Conservation (phyloP, 2,888 invertebrate genomes). For the Lasioglossum morio region DNA sequence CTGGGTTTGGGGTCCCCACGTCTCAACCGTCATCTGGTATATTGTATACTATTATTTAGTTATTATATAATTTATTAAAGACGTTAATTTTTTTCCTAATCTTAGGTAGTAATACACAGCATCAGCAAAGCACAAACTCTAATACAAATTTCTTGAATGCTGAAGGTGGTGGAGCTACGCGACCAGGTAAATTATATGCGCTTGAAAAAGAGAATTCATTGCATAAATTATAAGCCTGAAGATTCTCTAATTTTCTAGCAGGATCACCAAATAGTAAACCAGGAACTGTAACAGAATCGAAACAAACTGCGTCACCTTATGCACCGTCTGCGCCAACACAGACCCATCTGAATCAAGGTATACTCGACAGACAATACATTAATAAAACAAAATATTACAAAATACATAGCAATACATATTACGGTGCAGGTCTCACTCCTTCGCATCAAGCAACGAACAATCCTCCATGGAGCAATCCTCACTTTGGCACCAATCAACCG, state of each 20-base stretch:
- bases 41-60: neutral
- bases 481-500: slow-evolving; percentile 3
- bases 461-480: slow-evolving; percentile 9
- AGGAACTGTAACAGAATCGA: slow-evolving; percentile 40
- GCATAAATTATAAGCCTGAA: neutral
- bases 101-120: slow-evolving; percentile 30
- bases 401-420: neutral
- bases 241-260: neutral
- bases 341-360: slow-evolving; percentile 45
- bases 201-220: neutral
- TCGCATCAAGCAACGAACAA: neutral
- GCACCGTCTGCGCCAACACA: slow-evolving; percentile 42
- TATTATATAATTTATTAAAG: neutral
- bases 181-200: slow-evolving; percentile 59
- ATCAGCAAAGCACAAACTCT: slow-evolving; percentile 47
- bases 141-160: slow-evolving; percentile 57
- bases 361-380: neutral
- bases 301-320: slow-evolving; percentile 32
- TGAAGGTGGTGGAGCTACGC: slow-evolving; percentile 67
- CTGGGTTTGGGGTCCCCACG: neutral
- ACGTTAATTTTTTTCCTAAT: slow-evolving; percentile 23
- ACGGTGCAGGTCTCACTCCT: too few species aligned
- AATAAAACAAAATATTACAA: neutral
- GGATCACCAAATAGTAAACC: neutral
- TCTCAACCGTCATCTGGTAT: slow-evolving; percentile 4